Conservation (phyloP, 2,113 vertebrate genomes). For the Peromyscus californicus region DNA sequence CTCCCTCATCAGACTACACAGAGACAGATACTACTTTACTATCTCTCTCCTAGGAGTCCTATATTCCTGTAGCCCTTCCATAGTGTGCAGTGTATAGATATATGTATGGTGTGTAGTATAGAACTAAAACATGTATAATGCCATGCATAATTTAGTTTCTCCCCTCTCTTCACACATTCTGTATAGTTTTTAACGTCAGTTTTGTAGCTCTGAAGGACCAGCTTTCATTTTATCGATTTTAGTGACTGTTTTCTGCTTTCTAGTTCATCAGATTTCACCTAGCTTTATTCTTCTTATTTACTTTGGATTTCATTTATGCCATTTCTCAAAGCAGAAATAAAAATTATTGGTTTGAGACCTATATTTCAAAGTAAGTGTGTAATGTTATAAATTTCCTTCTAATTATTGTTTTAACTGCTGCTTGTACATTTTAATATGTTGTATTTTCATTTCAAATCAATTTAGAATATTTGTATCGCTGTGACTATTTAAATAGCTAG, state of each 20-base stretch:
- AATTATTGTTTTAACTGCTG: constrained; percentile 8
- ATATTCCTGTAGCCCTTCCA: background rate
- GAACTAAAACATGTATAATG: background rate
- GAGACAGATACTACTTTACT: background rate
- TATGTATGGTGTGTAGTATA: background rate
- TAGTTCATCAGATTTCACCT: constrained; percentile 30
- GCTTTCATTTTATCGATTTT: background rate
- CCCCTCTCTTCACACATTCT: background rate
- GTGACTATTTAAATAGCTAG: background rate
- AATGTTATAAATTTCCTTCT: background rate
- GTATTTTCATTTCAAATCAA: constrained; percentile 45
- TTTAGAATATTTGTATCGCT: constrained; percentile 29
- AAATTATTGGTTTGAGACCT: constrained; percentile 28
- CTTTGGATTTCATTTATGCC: constrained; percentile 56
- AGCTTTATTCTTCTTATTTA: constrained; percentile 40
- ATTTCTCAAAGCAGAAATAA: constrained; percentile 20
- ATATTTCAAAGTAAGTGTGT: background rate
- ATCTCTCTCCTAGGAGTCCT: background rate
- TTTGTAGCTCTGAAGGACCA: background rate
- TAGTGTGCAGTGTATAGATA: background rate
- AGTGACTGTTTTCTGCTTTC: constrained; percentile 22
- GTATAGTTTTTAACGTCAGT: background rate
- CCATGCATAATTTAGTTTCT: background rate
- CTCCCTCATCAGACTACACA: too few relatives aligned
- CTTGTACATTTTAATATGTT: constrained; percentile 8